Evolutionary conservation across 2,113 vertebrate species (phyloP), one percentile per base, ranked within the genome.

Genomic region (Platichthys flesus): DNA sequence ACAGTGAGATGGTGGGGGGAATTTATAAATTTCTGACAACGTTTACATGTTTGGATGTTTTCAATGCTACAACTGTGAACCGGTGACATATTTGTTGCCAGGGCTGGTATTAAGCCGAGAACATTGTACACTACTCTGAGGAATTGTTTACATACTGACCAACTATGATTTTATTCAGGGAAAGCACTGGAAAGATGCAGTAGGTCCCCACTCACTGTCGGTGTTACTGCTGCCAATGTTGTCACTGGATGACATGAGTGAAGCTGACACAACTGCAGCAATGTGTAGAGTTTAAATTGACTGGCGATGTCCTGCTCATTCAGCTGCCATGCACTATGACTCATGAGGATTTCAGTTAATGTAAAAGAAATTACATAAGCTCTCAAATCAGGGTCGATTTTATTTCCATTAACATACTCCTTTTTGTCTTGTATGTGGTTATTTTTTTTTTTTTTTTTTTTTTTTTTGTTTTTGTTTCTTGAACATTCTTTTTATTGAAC

Each of bases 241-340:
- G 37, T 47, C 20, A n/a, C 58, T 26, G 20, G 26, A 15, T 56
- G 52, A 73, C 64, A 49, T 65, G 24, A 71, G 4, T 5, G 51
- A 68, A 57, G 52, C 72, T 64, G 77, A 67, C 56, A 67, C 37
- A 61, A n/a, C 10, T 23, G 75, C 67, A 71, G 49, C 2, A 23
- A 52, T 67, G 47, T 64, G 54, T 49, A 10, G 14, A 13, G 67
- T 20, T 70, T 45, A 57, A 10, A 65, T 47, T 56, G 16, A 58
- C 45, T 66, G 35, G 47, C 51, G 55, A 74, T 14, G 60, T 42
- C n/a, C n/a, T 40, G n/a, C 60, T 60, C 59, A 42, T 62, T 75
- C 51, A 59, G 28, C 23, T 47, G 57, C 23, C 9, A 31, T 51
- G 54, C 15, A 40, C 55, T 47, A 54, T 61, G 66, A 67, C 23